Evolutionary conservation across 2,113 vertebrate species (phyloP), one percentile per base, ranked within the genome.

Genomic region (Saimiri boliviensis): DNA sequence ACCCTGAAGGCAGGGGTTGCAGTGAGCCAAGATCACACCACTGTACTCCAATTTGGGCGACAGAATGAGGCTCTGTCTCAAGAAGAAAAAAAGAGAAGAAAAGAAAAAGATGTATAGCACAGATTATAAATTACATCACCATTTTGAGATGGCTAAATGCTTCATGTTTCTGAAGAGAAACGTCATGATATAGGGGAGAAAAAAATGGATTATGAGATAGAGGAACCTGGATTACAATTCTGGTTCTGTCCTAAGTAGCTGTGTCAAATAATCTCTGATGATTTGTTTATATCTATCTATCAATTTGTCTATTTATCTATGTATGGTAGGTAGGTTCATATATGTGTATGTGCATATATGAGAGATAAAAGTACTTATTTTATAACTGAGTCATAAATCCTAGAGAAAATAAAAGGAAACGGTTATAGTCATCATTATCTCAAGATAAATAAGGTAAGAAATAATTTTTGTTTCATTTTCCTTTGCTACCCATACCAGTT

Each of bases 111-210:
- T 56, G 21, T 56, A 88, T 30, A 80, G 1, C 11, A 73, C 14
- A 45, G 35, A 9, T 80, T 63, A 5, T 40, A 70, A 4, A 9
- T 23, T 68, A 2, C 32, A 47, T 80, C 25, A 13, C 6, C 12
- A 79, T 81, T 58, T 52, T 40, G 19, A 85, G 70, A 91, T 4
- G 52, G 20, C 6, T 91, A 54, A 49, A 76, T 11, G 35, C 6
- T 47, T n/a, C 54, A n/a, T 84, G n/a, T 97, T 89, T 94, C 40
- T 77, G 47, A 92, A 82, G 21, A 70, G 37, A 92, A 56, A 37
- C 6, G 42, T 58, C 11, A 21, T 86, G 42, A 2, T 32, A 19
- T 20, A 40, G 25, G 11, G 23, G 45, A 73, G 21, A 85, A 19
- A 60, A 60, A 91, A 80, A 83, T 20, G 81, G 54, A 60, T 71